These are phyloP conservation scores for Brachionus sp. DNA, from an alignment of 1,140 invertebrate genomes.

Conservation along the genomic window DNA sequence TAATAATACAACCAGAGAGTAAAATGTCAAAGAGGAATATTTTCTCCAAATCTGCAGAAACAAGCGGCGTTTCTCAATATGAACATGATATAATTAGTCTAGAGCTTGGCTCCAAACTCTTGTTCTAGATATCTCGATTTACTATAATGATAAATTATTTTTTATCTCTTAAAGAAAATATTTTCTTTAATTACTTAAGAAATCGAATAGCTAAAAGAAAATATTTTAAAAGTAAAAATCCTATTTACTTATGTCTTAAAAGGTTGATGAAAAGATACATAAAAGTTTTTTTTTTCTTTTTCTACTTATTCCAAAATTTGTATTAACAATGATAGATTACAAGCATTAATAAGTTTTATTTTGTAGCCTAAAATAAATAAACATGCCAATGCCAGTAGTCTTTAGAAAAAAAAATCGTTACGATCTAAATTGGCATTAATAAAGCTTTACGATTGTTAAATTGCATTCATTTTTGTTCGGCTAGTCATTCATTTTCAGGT, in stretches of 20 bases:
- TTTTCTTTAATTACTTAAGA: not conserved
- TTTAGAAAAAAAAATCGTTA: not conserved
- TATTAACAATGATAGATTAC: constrained; percentile 7
- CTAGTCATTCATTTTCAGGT: too few relatives aligned
- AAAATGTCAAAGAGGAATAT: not conserved
- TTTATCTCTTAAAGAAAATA: constrained; percentile 1
- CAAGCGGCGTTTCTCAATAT: not conserved
- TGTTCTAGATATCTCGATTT: not conserved
- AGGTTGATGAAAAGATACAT: constrained; percentile 28
- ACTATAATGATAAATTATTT: not conserved
- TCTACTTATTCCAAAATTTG: not conserved
- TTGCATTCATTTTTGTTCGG: too few relatives aligned
- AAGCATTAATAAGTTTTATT: constrained; percentile 10
- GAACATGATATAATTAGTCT: not conserved
- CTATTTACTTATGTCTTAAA: not conserved
- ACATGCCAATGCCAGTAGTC: not conserved
- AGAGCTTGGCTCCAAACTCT: not conserved
- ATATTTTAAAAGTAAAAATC: not conserved
- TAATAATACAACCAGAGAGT: not conserved
- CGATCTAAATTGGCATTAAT: not conserved
- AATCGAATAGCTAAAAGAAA: constrained; percentile 9
- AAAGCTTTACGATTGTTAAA: not conserved
- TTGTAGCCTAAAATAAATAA: not conserved
- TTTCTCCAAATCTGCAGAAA: not conserved
- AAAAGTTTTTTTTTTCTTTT: not conserved